Conservation (phyloP, 1,140 invertebrate genomes). For the Charaxes varanes region DNA sequence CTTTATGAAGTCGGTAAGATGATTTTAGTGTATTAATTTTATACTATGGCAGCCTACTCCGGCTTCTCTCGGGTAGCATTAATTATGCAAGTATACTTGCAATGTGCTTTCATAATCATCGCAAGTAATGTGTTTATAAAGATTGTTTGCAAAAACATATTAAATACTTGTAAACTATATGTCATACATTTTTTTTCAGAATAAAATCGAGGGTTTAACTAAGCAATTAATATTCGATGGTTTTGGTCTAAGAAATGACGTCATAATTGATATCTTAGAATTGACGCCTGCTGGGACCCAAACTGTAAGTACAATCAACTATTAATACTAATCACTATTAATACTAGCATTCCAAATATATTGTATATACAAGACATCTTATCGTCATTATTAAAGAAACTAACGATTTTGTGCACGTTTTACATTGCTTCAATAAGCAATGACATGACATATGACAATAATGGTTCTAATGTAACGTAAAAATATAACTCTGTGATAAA, state of each 20-base stretch:
- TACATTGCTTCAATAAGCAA: too few species aligned
- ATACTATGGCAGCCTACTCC: not conserved
- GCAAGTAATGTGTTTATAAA: too few species aligned
- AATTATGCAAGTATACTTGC: too few species aligned
- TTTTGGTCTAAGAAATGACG: constrained; percentile 86
- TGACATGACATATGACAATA: too few species aligned
- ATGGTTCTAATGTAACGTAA: too few species aligned
- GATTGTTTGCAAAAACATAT: too few species aligned
- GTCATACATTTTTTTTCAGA: constrained; percentile 38
- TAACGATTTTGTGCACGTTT: too few species aligned
- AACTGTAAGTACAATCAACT: constrained; percentile 46
- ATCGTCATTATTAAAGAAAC: too few species aligned
- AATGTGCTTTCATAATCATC: not conserved
- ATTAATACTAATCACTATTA: not conserved
- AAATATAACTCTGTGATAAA: too few species aligned
- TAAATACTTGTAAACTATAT: not conserved
- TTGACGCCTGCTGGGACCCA: constrained; percentile 78
- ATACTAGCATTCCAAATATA: too few species aligned
- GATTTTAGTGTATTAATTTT: not conserved
- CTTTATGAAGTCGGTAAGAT: constrained; percentile 62
- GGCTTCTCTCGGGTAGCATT: not conserved
- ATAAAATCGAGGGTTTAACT: constrained; percentile 81
- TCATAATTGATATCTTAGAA: constrained; percentile 87
- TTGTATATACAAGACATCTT: too few species aligned
- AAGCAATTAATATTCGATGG: constrained; percentile 89